Conservation (phyloP, 2,113 vertebrate species). For the Ciconia stormi region DNA sequence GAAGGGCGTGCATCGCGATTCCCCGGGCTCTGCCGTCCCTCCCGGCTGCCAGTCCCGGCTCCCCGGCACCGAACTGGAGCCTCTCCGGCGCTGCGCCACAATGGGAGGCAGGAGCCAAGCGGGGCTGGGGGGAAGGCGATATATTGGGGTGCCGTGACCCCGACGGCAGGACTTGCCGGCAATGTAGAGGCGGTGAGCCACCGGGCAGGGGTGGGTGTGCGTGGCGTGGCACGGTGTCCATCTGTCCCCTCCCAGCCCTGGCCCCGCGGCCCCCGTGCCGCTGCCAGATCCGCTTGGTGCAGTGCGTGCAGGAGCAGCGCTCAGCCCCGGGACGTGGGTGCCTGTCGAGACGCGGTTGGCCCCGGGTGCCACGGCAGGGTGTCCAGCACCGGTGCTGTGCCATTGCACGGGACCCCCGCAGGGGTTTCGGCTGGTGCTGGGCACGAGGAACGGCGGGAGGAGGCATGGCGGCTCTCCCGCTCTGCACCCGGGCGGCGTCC, state of each 20-base stretch:
- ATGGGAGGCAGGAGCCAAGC: neutral
- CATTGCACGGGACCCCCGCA: neutral
- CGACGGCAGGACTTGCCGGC: too few species aligned
- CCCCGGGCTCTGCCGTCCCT: neutral
- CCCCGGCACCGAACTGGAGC: neutral
- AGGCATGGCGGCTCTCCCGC: neutral
- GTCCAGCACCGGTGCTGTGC: neutral
- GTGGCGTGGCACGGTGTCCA: neutral
- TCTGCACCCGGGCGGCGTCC: neutral
- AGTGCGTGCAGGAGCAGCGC: too few species aligned
- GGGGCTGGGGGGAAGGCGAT: too few species aligned
- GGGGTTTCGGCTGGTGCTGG: neutral
- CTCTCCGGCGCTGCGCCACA: accelerated
- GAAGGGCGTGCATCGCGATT: accelerated
- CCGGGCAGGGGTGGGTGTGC: neutral
- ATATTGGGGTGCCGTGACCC: neutral
- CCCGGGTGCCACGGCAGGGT: too few species aligned
- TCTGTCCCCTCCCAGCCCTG: neutral
- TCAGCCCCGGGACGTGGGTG: neutral
- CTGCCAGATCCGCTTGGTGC: neutral
- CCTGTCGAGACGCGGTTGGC: too few species aligned
- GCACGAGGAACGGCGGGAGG: neutral
- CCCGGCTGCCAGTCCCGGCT: neutral
- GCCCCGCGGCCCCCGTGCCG: neutral
- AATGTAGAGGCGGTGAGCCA: neutral